phyloP scores from a whole-genome alignment of 2,797 vertebrate species.

The Rousettus madagascariensis region DNA sequence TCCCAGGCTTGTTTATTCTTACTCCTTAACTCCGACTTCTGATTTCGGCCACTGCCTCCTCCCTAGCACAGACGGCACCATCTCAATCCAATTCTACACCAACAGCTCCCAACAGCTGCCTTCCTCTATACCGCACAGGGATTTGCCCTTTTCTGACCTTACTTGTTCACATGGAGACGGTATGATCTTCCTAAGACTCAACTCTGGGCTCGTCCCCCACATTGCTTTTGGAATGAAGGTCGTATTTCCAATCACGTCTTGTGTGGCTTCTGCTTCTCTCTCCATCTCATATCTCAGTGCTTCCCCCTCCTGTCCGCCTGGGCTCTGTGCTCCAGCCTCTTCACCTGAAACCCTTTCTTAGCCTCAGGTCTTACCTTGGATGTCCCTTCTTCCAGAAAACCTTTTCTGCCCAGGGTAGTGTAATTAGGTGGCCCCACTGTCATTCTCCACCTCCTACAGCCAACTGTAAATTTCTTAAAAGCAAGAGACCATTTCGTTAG shows the following conservation, averaged over 20 bases:
- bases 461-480: background rate
- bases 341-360: background rate
- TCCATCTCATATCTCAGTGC: background rate
- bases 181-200: background rate
- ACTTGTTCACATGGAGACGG: background rate
- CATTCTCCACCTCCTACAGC: background rate
- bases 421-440: no score
- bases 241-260: background rate
- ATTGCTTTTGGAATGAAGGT: background rate
- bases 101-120: background rate
- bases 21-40: background rate
- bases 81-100: background rate
- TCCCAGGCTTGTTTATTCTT: background rate
- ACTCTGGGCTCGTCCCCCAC: background rate
- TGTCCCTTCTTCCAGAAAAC: background rate
- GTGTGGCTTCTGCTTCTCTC: background rate
- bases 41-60: background rate
- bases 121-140: accelerated
- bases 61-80: background rate
- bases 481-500: background rate
- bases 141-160: background rate
- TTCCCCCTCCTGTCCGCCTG: background rate
- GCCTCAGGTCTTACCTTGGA: background rate
- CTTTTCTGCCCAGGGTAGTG: background rate
- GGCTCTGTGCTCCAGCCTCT: background rate